These are phyloP conservation scores for Tortricodes alternella DNA, from an alignment of 2,888 invertebrate genomes.

Conservation along the genomic window DNA sequence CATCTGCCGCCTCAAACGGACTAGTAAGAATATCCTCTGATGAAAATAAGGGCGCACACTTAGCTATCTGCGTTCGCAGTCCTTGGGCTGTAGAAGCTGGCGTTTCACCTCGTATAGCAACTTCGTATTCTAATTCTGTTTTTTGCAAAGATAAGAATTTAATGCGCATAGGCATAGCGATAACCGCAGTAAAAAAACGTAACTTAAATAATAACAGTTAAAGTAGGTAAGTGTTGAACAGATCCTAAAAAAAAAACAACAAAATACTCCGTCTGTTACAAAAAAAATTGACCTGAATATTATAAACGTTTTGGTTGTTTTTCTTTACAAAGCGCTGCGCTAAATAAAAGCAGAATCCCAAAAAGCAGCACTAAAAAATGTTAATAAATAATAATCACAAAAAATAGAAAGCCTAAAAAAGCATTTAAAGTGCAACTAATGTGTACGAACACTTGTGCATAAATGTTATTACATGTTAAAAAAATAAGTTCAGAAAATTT, in stretches of 20 bases:
- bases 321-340: neutral
- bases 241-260: neutral
- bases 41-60: neutral
- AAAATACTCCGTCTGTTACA: slow-evolving; percentile 1
- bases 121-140: slow-evolving; percentile 27
- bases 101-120: slow-evolving; percentile 18
- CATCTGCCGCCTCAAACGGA: neutral
- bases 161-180: neutral
- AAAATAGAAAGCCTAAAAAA: neutral
- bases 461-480: neutral
- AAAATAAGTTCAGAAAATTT: neutral
- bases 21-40: neutral
- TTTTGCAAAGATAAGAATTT: slow-evolving; percentile 30
- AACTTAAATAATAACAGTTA: too few species aligned
- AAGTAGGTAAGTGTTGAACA: neutral
- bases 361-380: too few species aligned
- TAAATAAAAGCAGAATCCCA: neutral
- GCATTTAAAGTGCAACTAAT: neutral
- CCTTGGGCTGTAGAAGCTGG: slow-evolving; percentile 19
- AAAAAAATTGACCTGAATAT: neutral
- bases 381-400: neutral
- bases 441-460: neutral
- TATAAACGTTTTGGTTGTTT: neutral
- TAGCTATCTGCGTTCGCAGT: slow-evolving; percentile 16
- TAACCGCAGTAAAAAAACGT: too few species aligned